Evolutionary conservation across 2,113 vertebrate genomes (phyloP).

Genomic region (Trichomycterus rosablanca): DNA sequence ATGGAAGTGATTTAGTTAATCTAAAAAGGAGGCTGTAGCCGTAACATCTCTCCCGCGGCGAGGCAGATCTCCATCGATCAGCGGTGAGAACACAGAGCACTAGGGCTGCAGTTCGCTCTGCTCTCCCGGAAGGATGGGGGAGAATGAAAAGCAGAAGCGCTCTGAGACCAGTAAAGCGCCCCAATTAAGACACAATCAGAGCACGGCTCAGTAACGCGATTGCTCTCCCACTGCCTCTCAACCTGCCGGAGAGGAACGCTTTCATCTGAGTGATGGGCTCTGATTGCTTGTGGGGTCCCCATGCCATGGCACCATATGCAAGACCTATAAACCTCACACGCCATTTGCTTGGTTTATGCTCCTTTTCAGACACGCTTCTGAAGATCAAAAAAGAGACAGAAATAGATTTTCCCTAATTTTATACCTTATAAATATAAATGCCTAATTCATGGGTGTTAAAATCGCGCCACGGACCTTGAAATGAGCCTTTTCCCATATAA

Average conservation of each 20-base stretch:
- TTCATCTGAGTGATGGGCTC: no score
- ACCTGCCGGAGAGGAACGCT: slow-evolving; percentile 21
- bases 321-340: no score
- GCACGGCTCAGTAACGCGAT: slow-evolving; percentile 28
- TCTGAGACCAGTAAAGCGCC: slow-evolving; percentile 7
- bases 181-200: slow-evolving; percentile 37
- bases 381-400: no score
- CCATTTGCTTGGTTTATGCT: no score
- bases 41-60: slow-evolving; percentile 32
- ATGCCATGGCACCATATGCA: no score
- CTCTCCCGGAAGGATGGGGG: slow-evolving; percentile 4
- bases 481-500: no score
- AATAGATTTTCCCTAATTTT: no score
- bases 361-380: no score
- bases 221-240: slow-evolving; percentile 25
- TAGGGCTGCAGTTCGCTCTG: slow-evolving; percentile 5
- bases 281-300: no score
- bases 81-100: slow-evolving; percentile 19
- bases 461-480: no score
- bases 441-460: no score
- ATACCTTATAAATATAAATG: no score
- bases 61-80: slow-evolving; percentile 37
- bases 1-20: slow-evolving; percentile 50
- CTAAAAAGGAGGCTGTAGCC: slow-evolving; percentile 34
- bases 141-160: slow-evolving; percentile 19